Evolutionary conservation across 2,113 vertebrate species (phyloP).

Genomic region (Pogona vitticeps): DNA sequence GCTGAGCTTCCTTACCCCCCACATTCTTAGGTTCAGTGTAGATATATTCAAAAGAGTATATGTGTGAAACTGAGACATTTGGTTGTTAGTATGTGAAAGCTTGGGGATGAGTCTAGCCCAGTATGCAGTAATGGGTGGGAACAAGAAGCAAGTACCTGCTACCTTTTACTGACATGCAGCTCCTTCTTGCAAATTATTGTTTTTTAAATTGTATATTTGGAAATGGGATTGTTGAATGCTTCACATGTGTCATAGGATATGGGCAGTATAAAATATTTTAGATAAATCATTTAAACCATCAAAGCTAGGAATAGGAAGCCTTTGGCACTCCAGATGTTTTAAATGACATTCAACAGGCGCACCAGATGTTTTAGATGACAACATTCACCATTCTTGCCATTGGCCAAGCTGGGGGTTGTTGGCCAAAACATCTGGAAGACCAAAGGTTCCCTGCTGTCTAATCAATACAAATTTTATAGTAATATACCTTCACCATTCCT

Average conservation of each 20-base stretch:
- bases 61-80: no score
- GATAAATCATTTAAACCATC: background rate
- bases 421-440: background rate
- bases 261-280: background rate
- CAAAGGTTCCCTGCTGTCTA: background rate
- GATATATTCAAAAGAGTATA: no score
- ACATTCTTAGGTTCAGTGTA: background rate
- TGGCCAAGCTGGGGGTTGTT: background rate
- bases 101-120: background rate
- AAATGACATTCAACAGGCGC: background rate
- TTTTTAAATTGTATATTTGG: background rate
- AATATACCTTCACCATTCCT: background rate
- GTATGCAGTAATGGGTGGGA: background rate
- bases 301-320: background rate
- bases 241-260: no score
- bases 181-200: background rate
- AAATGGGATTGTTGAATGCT: background rate
- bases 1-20: no score
- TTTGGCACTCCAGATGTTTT: background rate
- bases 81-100: background rate
- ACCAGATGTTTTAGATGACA: background rate
- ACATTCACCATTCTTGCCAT: background rate
- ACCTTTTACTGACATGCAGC: background rate
- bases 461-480: background rate
- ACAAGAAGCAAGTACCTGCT: background rate